Percentiles rank a stretch among this genome's conserved stretches.
Conservation (phyloP, 2,888 invertebrate genomes). For the Strigamia maritima region DNA sequence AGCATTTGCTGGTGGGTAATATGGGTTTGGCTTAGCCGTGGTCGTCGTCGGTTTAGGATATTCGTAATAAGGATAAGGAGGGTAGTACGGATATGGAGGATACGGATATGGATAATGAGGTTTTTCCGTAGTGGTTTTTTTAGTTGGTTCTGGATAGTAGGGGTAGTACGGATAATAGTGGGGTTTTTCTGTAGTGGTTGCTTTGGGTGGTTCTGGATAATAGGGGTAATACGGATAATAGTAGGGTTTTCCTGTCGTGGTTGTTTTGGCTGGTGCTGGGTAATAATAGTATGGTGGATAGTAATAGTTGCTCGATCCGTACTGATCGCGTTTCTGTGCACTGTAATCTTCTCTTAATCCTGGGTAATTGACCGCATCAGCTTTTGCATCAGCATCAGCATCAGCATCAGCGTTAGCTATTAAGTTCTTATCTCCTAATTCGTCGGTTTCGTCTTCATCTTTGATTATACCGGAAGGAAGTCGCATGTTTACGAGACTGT, state of each 20-base stretch:
- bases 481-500: neutral
- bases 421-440: neutral
- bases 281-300: neutral
- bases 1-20: neutral
- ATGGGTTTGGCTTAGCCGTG: neutral
- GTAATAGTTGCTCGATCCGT: neutral
- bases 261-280: neutral
- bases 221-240: neutral
- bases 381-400: too few relatives aligned
- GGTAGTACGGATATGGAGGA: too few relatives aligned
- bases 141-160: too few relatives aligned
- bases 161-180: neutral
- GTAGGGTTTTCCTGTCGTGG: neutral
- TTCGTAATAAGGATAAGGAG: neutral
- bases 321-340: neutral
- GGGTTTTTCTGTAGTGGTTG: neutral
- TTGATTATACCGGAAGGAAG: neutral
- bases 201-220: neutral
- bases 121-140: too few relatives aligned
- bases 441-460: neutral
- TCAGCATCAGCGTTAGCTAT: neutral
- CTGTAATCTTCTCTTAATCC: slow-evolving; percentile 16
- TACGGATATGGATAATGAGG: too few relatives aligned
- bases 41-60: neutral
- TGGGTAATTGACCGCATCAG: neutral